Base-by-base conservation (phyloP, 2,797 vertebrate species). In the Eutrigla gurnardus region DNA sequence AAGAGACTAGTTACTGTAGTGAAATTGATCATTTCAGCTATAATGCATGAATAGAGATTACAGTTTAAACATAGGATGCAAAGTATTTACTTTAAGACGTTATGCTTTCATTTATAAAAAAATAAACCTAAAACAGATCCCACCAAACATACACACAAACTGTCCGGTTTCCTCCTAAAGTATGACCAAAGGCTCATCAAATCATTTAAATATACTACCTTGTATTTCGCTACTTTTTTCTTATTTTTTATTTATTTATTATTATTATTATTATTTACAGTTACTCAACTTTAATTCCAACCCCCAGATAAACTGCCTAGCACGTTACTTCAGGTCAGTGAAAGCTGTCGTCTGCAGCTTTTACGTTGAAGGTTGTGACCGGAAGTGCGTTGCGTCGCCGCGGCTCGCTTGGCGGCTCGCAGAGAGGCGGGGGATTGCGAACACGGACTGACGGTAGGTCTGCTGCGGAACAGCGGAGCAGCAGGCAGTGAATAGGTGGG, bases 351-450 rank as follows among this genome's bases (percentile, higher is more conserved):
- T 17, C 18, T 10, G 2, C 4, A 39, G 39, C 12, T 42, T 84
- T 89, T 89, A 86, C 3, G 83, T 60, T 87, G 80, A 77, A 47
- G 50, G 58, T 0, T 0, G 0, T 12, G 4, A 60, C 36, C 90
- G 88, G 90, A 91, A 35, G 15, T 58, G 7, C 0, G 3, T 0
- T 0, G 11, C 18, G 35, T 15, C 7, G 5, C 10, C 11, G 7
- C 14, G 0, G 0, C 2, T 0, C 2, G 0, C 57, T 68, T 80
- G 81, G 64, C 77, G 0, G 12, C 15, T 11, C 0, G 66, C 59
- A 17, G 59, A 71, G 87, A 89, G 80, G 90, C 84, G 88, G 88
- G 81, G 88, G 91, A 83, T 82, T 87, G 88, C 32, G 86, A 90
- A 78, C 77, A 63, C 14, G 2, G 67, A 65, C 25, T 33, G 77